These are phyloP conservation scores for Aleadryas rufinucha DNA, from an alignment of 2,113 vertebrate species.

Conservation along the genomic window DNA sequence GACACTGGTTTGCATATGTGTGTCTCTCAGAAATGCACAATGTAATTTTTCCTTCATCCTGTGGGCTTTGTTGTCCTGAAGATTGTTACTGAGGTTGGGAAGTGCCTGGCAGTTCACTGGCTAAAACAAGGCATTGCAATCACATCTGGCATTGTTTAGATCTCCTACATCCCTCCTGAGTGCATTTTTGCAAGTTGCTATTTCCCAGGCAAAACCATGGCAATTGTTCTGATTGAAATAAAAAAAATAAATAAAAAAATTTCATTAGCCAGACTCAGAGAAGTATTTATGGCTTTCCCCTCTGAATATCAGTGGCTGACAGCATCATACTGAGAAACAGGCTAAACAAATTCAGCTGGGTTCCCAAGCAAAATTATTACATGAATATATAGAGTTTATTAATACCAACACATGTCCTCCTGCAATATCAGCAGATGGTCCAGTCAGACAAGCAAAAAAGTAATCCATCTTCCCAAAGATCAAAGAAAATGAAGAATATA, in stretches of 20 bases:
- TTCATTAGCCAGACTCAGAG: background rate
- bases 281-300: background rate
- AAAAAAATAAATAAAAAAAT: background rate
- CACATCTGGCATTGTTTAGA: conserved; percentile 13
- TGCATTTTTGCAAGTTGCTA: background rate
- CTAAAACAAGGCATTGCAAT: background rate
- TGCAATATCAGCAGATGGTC: background rate
- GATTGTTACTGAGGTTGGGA: background rate
- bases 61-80: conserved; percentile 14
- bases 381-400: background rate
- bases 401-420: background rate
- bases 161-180: background rate
- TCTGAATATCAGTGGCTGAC: background rate
- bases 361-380: background rate
- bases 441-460: background rate
- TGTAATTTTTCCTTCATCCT: background rate
- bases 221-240: background rate
- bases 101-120: background rate
- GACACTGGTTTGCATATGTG: background rate
- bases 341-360: background rate
- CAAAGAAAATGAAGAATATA: background rate
- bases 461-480: background rate
- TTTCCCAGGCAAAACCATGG: background rate
- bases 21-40: background rate
- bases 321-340: background rate